Conservation (phyloP, 2,797 vertebrate species). For the Sebastes hopkinsi region DNA sequence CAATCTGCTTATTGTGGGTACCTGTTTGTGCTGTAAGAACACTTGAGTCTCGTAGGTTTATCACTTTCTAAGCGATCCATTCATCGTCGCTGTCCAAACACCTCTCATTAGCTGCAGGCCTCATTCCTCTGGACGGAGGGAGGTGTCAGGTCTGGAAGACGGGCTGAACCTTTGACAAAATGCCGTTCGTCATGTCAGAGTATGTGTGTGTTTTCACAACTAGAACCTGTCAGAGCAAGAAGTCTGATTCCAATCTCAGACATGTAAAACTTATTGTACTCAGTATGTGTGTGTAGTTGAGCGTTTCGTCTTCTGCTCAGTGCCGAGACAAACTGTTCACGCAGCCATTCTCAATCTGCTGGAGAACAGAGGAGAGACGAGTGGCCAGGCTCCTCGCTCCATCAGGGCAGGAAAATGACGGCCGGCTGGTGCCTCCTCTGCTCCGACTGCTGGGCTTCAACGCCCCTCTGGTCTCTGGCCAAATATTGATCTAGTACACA, state of each 20-base stretch:
- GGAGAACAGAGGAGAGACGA: slow-evolving; percentile 40
- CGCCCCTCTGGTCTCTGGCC: slow-evolving; percentile 21
- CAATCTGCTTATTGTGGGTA: slow-evolving; percentile 68
- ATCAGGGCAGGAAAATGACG: slow-evolving; percentile 32
- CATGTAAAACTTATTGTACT: neutral
- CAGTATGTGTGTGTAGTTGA: neutral
- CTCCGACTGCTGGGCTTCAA: slow-evolving; percentile 12
- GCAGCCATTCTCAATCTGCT: slow-evolving; percentile 43
- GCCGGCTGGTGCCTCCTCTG: slow-evolving; percentile 34
- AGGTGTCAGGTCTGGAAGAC: slow-evolving; percentile 52
- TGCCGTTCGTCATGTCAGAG: slow-evolving; percentile 11
- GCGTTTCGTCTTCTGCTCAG: neutral
- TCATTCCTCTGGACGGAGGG: slow-evolving; percentile 64
- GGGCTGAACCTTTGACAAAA: slow-evolving; percentile 37
- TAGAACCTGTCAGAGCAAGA: neutral
- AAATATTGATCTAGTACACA: slow-evolving; percentile 61
- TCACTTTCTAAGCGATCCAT: slow-evolving; percentile 57
- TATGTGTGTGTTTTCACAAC: slow-evolving; percentile 13
- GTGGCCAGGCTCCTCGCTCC: slow-evolving; percentile 7
- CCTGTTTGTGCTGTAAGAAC: slow-evolving; percentile 70
- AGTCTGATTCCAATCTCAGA: neutral
- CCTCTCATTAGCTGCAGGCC: slow-evolving; percentile 73
- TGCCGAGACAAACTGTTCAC: slow-evolving; percentile 29
- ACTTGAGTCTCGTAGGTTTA: slow-evolving; percentile 55
- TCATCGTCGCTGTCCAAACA: slow-evolving; percentile 57